phyloP scores from a whole-genome alignment of 2,113 vertebrate species.

The Mobula birostris region DNA sequence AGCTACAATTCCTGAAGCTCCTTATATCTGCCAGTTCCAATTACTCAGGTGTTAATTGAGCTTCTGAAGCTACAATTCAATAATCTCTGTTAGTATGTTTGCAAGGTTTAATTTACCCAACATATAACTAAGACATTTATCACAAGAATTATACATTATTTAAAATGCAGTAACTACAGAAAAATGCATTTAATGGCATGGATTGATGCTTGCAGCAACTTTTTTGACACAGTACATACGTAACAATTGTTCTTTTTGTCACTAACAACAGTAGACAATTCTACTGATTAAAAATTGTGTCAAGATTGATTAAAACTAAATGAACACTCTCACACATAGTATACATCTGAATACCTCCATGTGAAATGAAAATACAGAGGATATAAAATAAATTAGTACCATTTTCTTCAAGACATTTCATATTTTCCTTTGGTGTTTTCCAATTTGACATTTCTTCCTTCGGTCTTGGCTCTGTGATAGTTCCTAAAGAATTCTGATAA shows the following conservation, averaged over 20 bases:
- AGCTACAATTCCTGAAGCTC: background rate
- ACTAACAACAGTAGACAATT: background rate
- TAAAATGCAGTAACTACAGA: background rate
- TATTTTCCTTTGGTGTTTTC: slow-evolving; percentile 1
- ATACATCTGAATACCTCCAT: background rate
- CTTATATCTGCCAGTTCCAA: background rate
- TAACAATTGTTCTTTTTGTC: background rate
- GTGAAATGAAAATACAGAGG: background rate
- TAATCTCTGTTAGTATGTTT: background rate
- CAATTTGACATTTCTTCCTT: slow-evolving; percentile 8
- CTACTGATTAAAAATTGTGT: background rate
- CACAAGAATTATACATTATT: background rate
- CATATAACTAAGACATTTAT: background rate
- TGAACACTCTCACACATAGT: background rate
- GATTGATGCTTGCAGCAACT: background rate
- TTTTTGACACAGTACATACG: background rate
- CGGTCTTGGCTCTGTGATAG: background rate
- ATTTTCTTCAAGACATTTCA: slow-evolving; percentile 28
- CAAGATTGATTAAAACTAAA: background rate
- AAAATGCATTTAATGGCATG: background rate
- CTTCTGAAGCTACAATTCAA: background rate
- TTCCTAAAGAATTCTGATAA: slow-evolving; percentile 17
- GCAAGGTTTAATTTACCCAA: background rate
- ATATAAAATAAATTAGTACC: slow-evolving; percentile 23
- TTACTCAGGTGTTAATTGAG: background rate